Evolutionary conservation across 2,797 vertebrate species (phyloP), one percentile per base, ranked within the genome.

Genomic region (Coccyzus lansbergi): DNA sequence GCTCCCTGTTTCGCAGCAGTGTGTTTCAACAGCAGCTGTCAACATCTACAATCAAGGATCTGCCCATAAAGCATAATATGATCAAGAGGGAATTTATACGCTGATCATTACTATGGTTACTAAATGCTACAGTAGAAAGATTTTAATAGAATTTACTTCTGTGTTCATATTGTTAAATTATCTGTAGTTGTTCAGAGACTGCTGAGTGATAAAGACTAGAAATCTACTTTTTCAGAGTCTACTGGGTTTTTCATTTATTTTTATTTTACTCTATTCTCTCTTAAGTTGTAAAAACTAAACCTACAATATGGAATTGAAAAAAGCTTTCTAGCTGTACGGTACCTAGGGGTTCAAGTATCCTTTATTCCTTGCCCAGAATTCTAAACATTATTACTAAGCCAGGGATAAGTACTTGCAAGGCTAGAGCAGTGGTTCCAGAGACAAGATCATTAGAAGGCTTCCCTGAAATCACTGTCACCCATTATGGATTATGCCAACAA

Each of bases 51-150:
- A 15, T 20, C 40, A 70, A 78, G 29, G 22, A 85, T 31, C 49
- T 89, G 40, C 52, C 64, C 74, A 29, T 15, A 63, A 2, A 69
- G 34, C 1, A 9, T 28, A 60, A 20, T 55, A 16, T 24, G 49
- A 67, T 26, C 60, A 82, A 14, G 33, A 71, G 29, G 24, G 48
- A 89, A 87, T 49, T 88, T 74, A 87, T 26, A 65, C 25, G 40
- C 55, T 76, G 56, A 82, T 91, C 63, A 94, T 93, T 95, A 38
- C 71, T 79, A 91, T 56, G 68, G 71, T 83, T 95, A 93, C 92
- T 85, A 86, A 92, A 86, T 79, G 60, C 28, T 59, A 69, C 31
- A 86, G 67, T 19, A 62, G 40, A 86, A 92, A 82, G 29, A 46
- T 67, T 90, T 91, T 49, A 53, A 90, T 14, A 88, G 40, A 84